Conservation (phyloP, 1,140 invertebrate species). For the Nautilus pompilius region DNA sequence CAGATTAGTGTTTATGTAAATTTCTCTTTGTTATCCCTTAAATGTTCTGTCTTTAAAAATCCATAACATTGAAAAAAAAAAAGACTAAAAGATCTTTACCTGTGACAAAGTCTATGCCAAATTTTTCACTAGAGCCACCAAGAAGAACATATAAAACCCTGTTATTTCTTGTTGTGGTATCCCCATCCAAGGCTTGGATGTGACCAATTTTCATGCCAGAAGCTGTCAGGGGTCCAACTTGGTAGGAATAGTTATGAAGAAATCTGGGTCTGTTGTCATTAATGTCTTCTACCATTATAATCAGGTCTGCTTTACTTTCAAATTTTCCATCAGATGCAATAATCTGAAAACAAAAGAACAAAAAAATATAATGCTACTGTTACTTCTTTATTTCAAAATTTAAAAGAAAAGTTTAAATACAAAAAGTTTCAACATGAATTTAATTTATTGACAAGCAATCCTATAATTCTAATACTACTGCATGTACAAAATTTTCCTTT, state of each 20-base stretch:
- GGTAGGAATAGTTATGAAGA: not conserved
- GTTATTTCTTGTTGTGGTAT: not conserved
- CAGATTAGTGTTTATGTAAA: too few relatives aligned
- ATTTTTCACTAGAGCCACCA: not conserved
- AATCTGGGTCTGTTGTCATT: constrained; percentile 1
- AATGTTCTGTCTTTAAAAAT: too few relatives aligned
- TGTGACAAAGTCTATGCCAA: not conserved
- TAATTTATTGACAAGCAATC: too few relatives aligned
- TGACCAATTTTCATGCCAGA: not conserved
- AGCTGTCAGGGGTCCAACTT: not conserved
- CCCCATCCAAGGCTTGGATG: not conserved
- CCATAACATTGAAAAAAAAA: too few relatives aligned
- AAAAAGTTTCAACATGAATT: too few relatives aligned
- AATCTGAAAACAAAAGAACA: not conserved
- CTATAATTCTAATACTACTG: too few relatives aligned
- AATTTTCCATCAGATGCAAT: not conserved
- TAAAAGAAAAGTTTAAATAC: too few relatives aligned
- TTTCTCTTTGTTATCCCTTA: too few relatives aligned
- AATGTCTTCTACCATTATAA: not conserved
- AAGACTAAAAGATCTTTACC: too few relatives aligned
- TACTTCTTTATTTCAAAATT: too few relatives aligned
- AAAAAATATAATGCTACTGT: too few relatives aligned
- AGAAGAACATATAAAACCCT: not conserved
- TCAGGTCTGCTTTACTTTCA: not conserved
- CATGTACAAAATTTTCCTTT: too few relatives aligned